These are phyloP conservation scores for Fissipunctia ypsillon DNA, from an alignment of 2,888 invertebrate species.

Conservation along the genomic window DNA sequence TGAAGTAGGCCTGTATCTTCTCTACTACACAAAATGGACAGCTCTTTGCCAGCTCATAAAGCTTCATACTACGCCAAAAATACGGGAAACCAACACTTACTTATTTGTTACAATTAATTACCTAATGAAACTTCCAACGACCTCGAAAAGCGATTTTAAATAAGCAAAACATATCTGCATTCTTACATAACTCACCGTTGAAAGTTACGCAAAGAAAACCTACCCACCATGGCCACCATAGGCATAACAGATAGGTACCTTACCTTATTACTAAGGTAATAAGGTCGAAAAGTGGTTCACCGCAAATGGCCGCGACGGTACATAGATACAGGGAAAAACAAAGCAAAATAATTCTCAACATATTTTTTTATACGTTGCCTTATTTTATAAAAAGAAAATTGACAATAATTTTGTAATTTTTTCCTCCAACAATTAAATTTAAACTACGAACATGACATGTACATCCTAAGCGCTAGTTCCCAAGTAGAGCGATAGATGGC, in stretches of 20 bases:
- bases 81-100: neutral
- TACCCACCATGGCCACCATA: too few relatives aligned
- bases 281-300: too few relatives aligned
- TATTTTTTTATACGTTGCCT: too few relatives aligned
- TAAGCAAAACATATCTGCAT: constrained; percentile 20
- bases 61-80: neutral
- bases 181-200: constrained; percentile 20
- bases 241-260: too few relatives aligned
- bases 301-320: too few relatives aligned
- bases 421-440: too few relatives aligned
- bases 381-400: too few relatives aligned
- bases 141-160: neutral
- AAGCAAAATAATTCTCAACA: too few relatives aligned
- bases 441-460: too few relatives aligned
- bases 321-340: too few relatives aligned
- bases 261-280: too few relatives aligned
- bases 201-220: neutral
- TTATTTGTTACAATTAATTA: neutral
- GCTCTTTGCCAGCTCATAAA: neutral
- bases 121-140: neutral
- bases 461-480: constrained; percentile 14
- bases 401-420: too few relatives aligned
- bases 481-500: constrained; percentile 25
- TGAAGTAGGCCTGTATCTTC: neutral
- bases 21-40: neutral